phyloP scores from a whole-genome alignment of 1,140 invertebrate species.

The Euglossa dilemma region DNA sequence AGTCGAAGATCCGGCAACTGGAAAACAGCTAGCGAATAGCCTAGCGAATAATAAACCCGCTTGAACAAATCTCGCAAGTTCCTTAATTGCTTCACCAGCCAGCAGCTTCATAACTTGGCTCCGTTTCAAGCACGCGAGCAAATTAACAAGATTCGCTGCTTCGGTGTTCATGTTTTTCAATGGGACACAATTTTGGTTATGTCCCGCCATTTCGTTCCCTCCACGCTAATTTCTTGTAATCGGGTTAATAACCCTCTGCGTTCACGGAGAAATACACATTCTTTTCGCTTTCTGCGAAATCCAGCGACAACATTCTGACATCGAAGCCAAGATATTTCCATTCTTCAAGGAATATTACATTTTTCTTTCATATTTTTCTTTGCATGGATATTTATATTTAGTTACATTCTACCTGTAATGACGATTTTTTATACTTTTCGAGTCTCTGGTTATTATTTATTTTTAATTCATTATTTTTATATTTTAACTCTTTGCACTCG shows the following conservation, averaged over 20 bases:
- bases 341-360: no score
- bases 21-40: background rate
- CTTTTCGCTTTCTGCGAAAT: background rate
- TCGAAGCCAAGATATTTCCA: no score
- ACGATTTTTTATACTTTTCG: no score
- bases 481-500: no score
- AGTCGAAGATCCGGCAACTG: background rate
- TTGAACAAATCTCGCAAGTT: background rate
- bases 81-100: background rate
- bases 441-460: no score
- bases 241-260: background rate
- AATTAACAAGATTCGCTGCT: background rate
- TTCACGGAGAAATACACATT: background rate
- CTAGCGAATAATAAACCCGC: background rate
- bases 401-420: no score
- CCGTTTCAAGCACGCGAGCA: background rate
- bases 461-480: no score
- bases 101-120: constrained; percentile 1
- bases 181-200: background rate
- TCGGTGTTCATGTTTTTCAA: background rate
- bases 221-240: background rate
- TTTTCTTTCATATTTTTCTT: no score
- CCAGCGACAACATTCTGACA: no score
- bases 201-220: background rate
- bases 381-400: no score